Conservation (phyloP, 2,113 vertebrate genomes). For the Scopus umbretta region DNA sequence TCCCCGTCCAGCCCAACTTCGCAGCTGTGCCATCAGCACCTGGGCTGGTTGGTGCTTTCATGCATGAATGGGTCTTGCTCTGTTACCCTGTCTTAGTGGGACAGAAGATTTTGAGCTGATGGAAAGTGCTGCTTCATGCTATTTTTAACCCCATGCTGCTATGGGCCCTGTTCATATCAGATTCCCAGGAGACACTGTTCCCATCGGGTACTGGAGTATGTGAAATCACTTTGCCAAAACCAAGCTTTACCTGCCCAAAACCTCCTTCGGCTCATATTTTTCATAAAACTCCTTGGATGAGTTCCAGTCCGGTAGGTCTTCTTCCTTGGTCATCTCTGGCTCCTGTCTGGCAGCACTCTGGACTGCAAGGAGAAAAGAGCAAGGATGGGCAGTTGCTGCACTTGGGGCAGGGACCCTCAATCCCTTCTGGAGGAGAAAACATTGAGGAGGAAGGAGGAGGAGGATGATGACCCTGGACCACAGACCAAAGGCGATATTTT, state of each 20-base stretch:
- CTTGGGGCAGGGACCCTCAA: not conserved
- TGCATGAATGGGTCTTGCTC: not conserved
- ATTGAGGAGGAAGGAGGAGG: not conserved
- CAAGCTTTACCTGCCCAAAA: slow-evolving; percentile 79
- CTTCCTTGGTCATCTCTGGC: slow-evolving; percentile 76
- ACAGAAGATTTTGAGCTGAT: not conserved
- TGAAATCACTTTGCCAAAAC: not conserved
- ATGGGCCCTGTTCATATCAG: not conserved
- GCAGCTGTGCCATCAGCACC: fast-evolving
- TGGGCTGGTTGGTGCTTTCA: not conserved
- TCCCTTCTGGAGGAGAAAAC: not conserved
- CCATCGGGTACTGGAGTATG: not conserved
- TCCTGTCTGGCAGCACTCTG: not conserved
- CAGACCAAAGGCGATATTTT: not conserved
- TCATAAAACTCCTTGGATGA: slow-evolving; percentile 91
- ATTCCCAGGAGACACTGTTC: not conserved
- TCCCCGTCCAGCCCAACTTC: not conserved
- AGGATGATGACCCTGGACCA: not conserved
- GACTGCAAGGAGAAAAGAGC: not conserved
- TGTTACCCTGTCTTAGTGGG: not conserved
- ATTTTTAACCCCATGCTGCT: not conserved
- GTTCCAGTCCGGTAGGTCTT: slow-evolving; percentile 83
- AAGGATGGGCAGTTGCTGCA: not conserved
- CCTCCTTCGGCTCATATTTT: slow-evolving; percentile 94
- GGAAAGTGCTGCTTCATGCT: not conserved